Evolutionary conservation across 2,888 invertebrate species (phyloP).

Genomic region (Spodoptera exigua): DNA sequence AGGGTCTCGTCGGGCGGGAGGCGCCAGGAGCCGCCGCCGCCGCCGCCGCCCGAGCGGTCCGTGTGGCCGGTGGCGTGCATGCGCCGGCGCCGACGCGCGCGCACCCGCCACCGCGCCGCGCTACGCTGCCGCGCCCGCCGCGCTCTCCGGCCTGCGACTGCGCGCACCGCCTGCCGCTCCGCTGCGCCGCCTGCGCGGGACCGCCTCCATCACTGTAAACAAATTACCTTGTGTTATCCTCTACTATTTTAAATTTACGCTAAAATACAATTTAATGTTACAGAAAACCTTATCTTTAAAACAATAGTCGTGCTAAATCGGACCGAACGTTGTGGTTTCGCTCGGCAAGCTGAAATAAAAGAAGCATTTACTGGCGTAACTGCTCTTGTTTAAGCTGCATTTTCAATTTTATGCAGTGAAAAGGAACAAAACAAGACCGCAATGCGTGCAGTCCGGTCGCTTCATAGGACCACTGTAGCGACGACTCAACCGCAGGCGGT

Average conservation of each 20-base stretch:
- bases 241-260: neutral
- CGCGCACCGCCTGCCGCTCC: conserved; percentile 62
- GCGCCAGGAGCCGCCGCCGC: conserved; percentile 94
- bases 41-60: conserved; percentile 93
- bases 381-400: conserved; percentile 53
- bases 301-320: conserved; percentile 28
- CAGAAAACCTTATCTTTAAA: conserved; percentile 27
- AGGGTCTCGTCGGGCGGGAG: conserved; percentile 97
- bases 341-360: conserved; percentile 47
- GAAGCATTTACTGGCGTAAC: conserved; percentile 46
- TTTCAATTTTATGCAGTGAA: conserved; percentile 60
- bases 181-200: conserved; percentile 50
- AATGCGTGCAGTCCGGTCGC: conserved; percentile 54
- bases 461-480: conserved; percentile 48
- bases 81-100: conserved; percentile 90
- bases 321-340: conserved; percentile 30
- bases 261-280: neutral
- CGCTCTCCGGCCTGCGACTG: conserved; percentile 63
- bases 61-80: conserved; percentile 97
- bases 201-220: conserved; percentile 48
- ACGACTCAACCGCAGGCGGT: conserved; percentile 44
- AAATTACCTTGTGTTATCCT: conserved; percentile 2
- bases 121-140: conserved; percentile 79
- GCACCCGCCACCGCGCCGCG: conserved; percentile 90
- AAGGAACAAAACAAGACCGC: conserved; percentile 59